Conservation (phyloP, 2,888 invertebrate genomes). For the Ennomos quercinarius region DNA sequence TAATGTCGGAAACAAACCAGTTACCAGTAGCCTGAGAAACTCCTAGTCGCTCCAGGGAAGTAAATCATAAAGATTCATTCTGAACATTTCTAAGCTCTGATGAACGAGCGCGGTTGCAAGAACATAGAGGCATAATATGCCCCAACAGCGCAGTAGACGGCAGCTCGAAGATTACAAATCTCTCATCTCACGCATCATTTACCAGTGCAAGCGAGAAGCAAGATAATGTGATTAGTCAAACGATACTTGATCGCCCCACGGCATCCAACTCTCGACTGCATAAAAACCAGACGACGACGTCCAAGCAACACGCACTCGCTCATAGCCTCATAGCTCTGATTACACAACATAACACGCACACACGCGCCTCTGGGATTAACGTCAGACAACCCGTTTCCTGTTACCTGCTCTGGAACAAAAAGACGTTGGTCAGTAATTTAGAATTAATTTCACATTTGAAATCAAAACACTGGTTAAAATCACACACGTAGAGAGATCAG, state of each 20-base stretch:
- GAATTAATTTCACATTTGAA: slow-evolving; percentile 79
- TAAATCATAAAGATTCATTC: slow-evolving; percentile 79
- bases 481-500: slow-evolving; percentile 36
- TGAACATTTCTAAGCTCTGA: slow-evolving; percentile 65
- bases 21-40: slow-evolving; percentile 79
- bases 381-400: slow-evolving; percentile 82
- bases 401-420: slow-evolving; percentile 81
- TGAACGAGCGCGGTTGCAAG: slow-evolving; percentile 61
- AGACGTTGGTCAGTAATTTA: slow-evolving; percentile 70
- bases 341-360: slow-evolving; percentile 66
- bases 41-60: slow-evolving; percentile 62
- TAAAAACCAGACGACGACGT: slow-evolving; percentile 70
- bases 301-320: slow-evolving; percentile 60
- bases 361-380: slow-evolving; percentile 70
- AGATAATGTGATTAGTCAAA: slow-evolving; percentile 63
- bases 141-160: slow-evolving; percentile 52
- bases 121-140: slow-evolving; percentile 52
- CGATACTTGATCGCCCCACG: slow-evolving; percentile 65
- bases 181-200: slow-evolving; percentile 53
- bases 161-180: slow-evolving; percentile 53
- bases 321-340: slow-evolving; percentile 64
- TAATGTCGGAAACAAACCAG: slow-evolving; percentile 74
- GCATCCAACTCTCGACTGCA: slow-evolving; percentile 59
- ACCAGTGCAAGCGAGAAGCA: slow-evolving; percentile 58
- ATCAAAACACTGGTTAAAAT: slow-evolving; percentile 53